These are phyloP conservation scores for Beris chalybata DNA, from an alignment of 2,888 invertebrate species.

Conservation along the genomic window DNA sequence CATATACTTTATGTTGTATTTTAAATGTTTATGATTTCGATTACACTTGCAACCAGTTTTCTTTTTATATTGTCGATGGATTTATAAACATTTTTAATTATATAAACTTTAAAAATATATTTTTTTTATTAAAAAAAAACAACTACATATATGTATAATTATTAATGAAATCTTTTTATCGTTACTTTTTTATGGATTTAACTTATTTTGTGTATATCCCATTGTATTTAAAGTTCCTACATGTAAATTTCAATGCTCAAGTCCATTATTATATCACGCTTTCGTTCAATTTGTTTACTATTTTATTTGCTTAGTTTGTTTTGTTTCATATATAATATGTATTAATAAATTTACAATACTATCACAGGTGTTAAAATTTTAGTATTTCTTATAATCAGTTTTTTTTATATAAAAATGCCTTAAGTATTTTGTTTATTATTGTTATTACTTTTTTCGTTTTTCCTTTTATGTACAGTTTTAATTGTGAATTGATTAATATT, in stretches of 20 bases:
- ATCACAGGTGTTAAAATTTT: slow-evolving; percentile 50
- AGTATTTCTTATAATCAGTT: slow-evolving; percentile 41
- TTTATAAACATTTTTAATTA: slow-evolving; percentile 31
- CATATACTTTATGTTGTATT: too few relatives aligned
- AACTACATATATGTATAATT: slow-evolving; percentile 32
- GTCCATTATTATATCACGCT: slow-evolving; percentile 36
- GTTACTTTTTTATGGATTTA: slow-evolving; percentile 26
- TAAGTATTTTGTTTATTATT: slow-evolving; percentile 47
- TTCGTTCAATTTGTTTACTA: slow-evolving; percentile 51
- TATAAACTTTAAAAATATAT: slow-evolving; percentile 32
- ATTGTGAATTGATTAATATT: slow-evolving; percentile 34
- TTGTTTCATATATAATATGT: slow-evolving; percentile 35
- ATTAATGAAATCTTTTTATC: slow-evolving; percentile 30
- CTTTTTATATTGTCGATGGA: slow-evolving; percentile 30
- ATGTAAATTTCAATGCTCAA: slow-evolving; percentile 50
- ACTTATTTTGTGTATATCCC: slow-evolving; percentile 29
- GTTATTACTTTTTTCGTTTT: slow-evolving; percentile 42
- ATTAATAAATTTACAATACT: slow-evolving; percentile 47
- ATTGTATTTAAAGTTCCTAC: slow-evolving; percentile 35
- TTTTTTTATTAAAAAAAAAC: slow-evolving; percentile 30
- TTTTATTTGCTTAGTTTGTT: slow-evolving; percentile 44
- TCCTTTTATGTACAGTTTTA: slow-evolving; percentile 27
- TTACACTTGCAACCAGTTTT: slow-evolving; percentile 25
- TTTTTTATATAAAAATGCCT: slow-evolving; percentile 47
- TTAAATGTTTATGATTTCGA: background rate